Conservation (phyloP, 2,888 invertebrate genomes). For the Anoplius nigerrimus region DNA sequence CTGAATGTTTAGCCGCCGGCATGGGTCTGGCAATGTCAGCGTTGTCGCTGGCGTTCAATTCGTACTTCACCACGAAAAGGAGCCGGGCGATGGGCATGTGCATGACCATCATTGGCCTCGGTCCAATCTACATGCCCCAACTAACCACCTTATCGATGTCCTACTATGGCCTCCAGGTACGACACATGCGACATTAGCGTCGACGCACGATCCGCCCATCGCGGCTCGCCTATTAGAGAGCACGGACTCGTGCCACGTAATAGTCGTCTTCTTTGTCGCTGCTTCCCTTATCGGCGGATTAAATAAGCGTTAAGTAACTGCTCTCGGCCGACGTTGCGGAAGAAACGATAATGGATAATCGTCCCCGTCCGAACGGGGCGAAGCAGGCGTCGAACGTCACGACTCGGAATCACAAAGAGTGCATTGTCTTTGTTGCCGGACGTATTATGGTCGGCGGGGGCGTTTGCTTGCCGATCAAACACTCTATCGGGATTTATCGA, state of each 20-base stretch:
- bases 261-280: no score
- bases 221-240: background rate
- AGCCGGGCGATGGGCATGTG: constrained; percentile 80
- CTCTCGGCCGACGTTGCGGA: no score
- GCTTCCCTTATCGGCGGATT: no score
- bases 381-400: background rate
- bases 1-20: constrained; percentile 78
- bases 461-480: constrained; percentile 13
- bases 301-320: no score
- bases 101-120: constrained; percentile 81
- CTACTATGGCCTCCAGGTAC: constrained; percentile 77
- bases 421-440: no score
- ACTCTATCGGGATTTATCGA: constrained; percentile 17
- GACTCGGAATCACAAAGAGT: no score
- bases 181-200: background rate
- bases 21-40: constrained; percentile 79
- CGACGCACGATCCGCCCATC: background rate
- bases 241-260: no score
- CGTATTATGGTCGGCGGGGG: background rate
- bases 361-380: no score
- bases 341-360: no score
- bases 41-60: constrained; percentile 81
- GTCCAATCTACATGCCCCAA: constrained; percentile 82
- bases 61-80: constrained; percentile 80
- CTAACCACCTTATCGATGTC: constrained; percentile 78